Evolutionary conservation across 2,797 vertebrate species (phyloP).

Genomic region (Podargus strigoides): DNA sequence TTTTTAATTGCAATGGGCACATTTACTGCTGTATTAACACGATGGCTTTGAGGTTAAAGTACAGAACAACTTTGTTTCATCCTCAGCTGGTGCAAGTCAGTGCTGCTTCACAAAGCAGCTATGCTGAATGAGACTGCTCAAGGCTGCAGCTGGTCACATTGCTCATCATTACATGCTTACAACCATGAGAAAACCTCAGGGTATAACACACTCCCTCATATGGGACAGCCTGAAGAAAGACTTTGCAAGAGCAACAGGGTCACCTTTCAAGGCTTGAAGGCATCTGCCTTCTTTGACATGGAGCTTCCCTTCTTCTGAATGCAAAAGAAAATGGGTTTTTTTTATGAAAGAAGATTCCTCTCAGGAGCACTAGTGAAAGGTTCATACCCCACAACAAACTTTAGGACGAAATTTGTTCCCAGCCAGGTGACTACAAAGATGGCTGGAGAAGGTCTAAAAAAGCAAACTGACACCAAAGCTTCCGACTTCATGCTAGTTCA

Average conservation of each 20-base stretch:
- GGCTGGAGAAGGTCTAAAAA: neutral
- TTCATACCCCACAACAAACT: neutral
- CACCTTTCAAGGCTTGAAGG: neutral
- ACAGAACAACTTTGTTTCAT: neutral
- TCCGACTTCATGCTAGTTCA: neutral
- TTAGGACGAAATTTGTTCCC: neutral
- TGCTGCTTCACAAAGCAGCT: neutral
- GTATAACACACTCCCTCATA: rapidly evolving
- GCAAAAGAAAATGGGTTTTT: neutral
- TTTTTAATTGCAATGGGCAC: neutral
- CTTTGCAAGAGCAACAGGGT: neutral
- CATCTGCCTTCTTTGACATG: neutral
- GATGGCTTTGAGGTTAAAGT: neutral
- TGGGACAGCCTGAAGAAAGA: neutral
- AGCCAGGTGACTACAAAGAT: neutral
- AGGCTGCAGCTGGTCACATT: neutral
- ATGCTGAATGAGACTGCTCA: neutral
- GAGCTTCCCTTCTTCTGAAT: neutral
- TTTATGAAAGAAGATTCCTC: neutral
- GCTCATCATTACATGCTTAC: neutral
- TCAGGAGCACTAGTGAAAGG: neutral
- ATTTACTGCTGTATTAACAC: neutral
- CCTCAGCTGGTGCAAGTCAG: neutral
- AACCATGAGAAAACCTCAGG: rapidly evolving
- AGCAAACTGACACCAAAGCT: neutral